A percentile compares a stretch with the other conserved stretches of the same genome.
phyloP scores from a whole-genome alignment of 2,113 vertebrate genomes.

The Diglossa brunneiventris region DNA sequence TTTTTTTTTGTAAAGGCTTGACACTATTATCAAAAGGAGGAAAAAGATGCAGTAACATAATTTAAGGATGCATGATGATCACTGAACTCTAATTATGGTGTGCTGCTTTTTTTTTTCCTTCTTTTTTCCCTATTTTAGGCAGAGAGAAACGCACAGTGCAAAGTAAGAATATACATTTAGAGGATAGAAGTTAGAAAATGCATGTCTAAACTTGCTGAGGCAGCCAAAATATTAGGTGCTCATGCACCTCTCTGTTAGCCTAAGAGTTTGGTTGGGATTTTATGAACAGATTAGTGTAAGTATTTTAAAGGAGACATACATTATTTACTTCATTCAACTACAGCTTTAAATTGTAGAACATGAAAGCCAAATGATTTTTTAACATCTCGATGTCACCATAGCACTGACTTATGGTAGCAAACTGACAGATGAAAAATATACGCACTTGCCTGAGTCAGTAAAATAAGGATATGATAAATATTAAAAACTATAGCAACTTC shows the following conservation, averaged over 20 bases:
- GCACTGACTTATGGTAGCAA: not conserved
- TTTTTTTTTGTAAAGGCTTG: fast-evolving
- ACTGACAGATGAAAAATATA: constrained; percentile 27
- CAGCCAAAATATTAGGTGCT: not conserved
- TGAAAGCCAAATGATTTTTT: constrained; percentile 42
- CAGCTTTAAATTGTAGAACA: constrained; percentile 1
- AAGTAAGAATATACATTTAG: not conserved
- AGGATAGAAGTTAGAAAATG: not conserved
- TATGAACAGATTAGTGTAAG: not conserved
- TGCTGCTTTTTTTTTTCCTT: not conserved
- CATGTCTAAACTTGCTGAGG: not conserved
- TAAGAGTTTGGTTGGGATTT: not conserved
- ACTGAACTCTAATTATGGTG: not conserved
- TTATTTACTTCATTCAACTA: not conserved
- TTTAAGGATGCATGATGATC: not conserved
- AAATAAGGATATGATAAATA: constrained; percentile 1
- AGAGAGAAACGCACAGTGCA: not conserved
- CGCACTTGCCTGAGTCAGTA: not conserved
- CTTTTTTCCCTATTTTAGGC: fast-evolving
- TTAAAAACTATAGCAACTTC: not conserved
- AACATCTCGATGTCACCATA: not conserved
- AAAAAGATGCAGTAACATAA: not conserved
- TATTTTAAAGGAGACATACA: not conserved
- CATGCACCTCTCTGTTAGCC: not conserved
- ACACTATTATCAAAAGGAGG: not conserved